Conservation (phyloP, 2,797 vertebrate genomes). For the Discoglossus pictus region DNA sequence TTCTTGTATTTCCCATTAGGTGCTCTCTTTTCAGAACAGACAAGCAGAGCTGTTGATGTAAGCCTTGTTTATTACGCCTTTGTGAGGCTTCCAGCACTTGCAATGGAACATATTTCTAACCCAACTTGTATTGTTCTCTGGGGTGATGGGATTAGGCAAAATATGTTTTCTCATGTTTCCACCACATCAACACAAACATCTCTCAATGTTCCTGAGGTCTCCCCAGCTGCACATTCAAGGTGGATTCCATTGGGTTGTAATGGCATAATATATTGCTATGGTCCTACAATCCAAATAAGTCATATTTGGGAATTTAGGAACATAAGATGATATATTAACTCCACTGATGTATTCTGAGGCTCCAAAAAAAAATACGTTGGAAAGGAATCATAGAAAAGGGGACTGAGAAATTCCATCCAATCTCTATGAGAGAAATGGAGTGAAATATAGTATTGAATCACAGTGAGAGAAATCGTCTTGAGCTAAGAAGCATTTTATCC, state of each 20-base stretch:
- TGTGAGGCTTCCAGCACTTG: slow-evolving; percentile 64
- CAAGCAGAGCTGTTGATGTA: slow-evolving; percentile 68
- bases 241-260: slow-evolving; percentile 32
- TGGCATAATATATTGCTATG: slow-evolving; percentile 40
- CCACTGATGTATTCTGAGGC: no score
- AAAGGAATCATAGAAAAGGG: no score
- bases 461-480: no score
- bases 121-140: slow-evolving; percentile 61
- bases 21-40: slow-evolving; percentile 62
- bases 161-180: slow-evolving; percentile 68
- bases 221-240: slow-evolving; percentile 60
- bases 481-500: no score
- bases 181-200: slow-evolving; percentile 66
- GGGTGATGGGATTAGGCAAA: slow-evolving; percentile 65
- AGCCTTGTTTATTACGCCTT: slow-evolving; percentile 63
- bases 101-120: slow-evolving; percentile 68
- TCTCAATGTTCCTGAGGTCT: slow-evolving; percentile 64
- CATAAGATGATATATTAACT: slow-evolving; percentile 27
- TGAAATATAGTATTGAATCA: no score
- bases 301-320: slow-evolving; percentile 24
- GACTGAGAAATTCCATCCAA: no score
- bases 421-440: no score
- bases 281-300: slow-evolving; percentile 32
- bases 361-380: no score
- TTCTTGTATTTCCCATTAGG: slow-evolving; percentile 63